Percentiles rank a stretch among this genome's conserved stretches.
Conservation (phyloP, 2,797 vertebrate genomes). For the Tokudaia tokunoshimensis region DNA sequence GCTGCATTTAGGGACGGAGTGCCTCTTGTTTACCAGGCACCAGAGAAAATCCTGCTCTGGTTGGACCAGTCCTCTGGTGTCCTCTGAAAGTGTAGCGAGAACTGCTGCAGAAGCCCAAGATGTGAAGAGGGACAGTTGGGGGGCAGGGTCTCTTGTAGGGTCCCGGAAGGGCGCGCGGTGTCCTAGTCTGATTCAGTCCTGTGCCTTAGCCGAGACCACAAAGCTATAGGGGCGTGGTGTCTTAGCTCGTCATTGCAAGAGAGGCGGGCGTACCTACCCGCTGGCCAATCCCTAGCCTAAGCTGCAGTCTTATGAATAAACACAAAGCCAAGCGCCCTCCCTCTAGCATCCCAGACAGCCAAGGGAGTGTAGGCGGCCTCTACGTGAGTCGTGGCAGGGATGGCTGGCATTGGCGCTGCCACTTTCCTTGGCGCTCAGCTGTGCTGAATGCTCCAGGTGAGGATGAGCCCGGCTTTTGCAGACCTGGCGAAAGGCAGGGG, state of each 20-base stretch:
- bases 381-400: conserved; percentile 68
- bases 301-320: conserved; percentile 78
- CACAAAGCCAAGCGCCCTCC: conserved; percentile 71
- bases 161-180: accelerated
- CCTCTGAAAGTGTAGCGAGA: not conserved
- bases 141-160: not conserved
- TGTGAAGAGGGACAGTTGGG: not conserved
- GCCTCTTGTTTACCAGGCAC: not conserved
- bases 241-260: not conserved
- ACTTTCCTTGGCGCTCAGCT: conserved; percentile 57
- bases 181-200: not conserved
- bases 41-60: conserved; percentile 7
- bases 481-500: not conserved
- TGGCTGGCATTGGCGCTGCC: conserved; percentile 55
- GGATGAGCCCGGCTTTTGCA: conserved; percentile 12
- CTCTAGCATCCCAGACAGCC: conserved; percentile 62
- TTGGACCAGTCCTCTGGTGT: not conserved
- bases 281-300: conserved; percentile 77
- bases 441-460: conserved; percentile 79
- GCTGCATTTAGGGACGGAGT: not conserved
- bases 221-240: conserved; percentile 46
- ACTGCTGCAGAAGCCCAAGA: not conserved
- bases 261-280: conserved; percentile 69
- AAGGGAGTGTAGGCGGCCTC: conserved; percentile 53
- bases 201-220: not conserved